A percentile compares a stretch with the other conserved stretches of the same genome.
These are phyloP conservation scores for Dasysyrphus tricinctus DNA, from an alignment of 2,888 invertebrate species.

Conservation along the genomic window DNA sequence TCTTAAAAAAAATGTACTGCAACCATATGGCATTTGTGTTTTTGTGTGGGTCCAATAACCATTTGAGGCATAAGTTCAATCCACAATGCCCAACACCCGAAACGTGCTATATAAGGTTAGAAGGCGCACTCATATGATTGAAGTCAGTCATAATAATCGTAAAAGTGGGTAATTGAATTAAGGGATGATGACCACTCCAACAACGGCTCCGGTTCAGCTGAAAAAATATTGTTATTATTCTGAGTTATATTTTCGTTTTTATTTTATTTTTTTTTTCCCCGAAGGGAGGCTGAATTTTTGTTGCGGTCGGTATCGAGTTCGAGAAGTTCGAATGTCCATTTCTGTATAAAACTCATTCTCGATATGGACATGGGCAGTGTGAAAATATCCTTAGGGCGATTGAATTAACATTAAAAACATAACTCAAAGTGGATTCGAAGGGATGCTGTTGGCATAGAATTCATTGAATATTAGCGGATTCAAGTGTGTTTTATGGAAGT, in stretches of 20 bases:
- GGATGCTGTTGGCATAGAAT: slow-evolving; percentile 43
- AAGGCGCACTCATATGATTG: slow-evolving; percentile 70
- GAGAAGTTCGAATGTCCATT: slow-evolving; percentile 60
- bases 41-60: slow-evolving; percentile 32
- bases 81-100: slow-evolving; percentile 38
- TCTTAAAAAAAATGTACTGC: slow-evolving; percentile 31
- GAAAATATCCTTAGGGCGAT: slow-evolving; percentile 70
- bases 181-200: slow-evolving; percentile 78
- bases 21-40: slow-evolving; percentile 28
- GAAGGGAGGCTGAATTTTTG: slow-evolving; percentile 49
- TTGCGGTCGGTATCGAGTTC: slow-evolving; percentile 5
- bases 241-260: slow-evolving; percentile 63
- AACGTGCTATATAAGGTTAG: slow-evolving; percentile 55
- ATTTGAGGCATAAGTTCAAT: slow-evolving; percentile 48
- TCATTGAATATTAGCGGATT: slow-evolving; percentile 66
- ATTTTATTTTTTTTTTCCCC: slow-evolving; percentile 33
- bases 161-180: slow-evolving; percentile 82
- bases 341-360: background rate
- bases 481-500: slow-evolving; percentile 57
- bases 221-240: slow-evolving; percentile 73
- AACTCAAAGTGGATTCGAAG: slow-evolving; percentile 67
- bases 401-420: slow-evolving; percentile 74
- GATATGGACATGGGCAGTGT: slow-evolving; percentile 47
- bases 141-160: slow-evolving; percentile 79
- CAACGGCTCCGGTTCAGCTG: slow-evolving; percentile 69